Conservation (phyloP, 2,113 vertebrate genomes). For the Physeter macrocephalus region DNA sequence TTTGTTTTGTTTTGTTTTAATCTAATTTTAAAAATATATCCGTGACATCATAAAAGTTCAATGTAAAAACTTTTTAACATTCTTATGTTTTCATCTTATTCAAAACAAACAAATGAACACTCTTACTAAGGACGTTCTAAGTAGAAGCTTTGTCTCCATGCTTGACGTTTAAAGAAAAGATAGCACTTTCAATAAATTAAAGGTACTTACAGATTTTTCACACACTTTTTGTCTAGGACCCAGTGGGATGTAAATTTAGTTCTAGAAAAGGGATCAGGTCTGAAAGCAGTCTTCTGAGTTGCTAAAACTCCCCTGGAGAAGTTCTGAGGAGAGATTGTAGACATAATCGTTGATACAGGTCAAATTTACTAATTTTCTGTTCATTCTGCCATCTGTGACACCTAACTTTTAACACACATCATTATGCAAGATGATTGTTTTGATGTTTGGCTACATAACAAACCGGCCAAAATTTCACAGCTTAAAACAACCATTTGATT, state of each 20-base stretch:
- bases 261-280: not conserved
- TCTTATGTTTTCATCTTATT: not conserved
- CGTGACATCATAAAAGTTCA: not conserved
- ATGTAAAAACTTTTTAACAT: slow-evolving; percentile 27
- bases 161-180: not conserved
- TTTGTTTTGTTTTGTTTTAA: not conserved
- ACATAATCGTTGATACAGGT: not conserved
- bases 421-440: not conserved
- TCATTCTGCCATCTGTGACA: not conserved
- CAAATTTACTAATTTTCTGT: not conserved
- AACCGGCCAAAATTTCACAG: not conserved
- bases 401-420: not conserved
- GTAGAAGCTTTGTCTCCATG: not conserved
- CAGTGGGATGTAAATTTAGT: not conserved
- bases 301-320: not conserved
- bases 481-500: not conserved
- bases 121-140: not conserved
- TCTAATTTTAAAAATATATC: slow-evolving; percentile 49
- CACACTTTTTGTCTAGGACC: not conserved
- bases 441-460: not conserved
- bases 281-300: not conserved
- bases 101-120: not conserved
- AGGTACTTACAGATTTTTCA: not conserved
- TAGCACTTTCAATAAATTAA: not conserved
- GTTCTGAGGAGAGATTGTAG: not conserved